Evolutionary conservation across 2,113 vertebrate genomes (phyloP), one percentile per base, ranked within the genome.

Genomic region (Turdus rufiventris): DNA sequence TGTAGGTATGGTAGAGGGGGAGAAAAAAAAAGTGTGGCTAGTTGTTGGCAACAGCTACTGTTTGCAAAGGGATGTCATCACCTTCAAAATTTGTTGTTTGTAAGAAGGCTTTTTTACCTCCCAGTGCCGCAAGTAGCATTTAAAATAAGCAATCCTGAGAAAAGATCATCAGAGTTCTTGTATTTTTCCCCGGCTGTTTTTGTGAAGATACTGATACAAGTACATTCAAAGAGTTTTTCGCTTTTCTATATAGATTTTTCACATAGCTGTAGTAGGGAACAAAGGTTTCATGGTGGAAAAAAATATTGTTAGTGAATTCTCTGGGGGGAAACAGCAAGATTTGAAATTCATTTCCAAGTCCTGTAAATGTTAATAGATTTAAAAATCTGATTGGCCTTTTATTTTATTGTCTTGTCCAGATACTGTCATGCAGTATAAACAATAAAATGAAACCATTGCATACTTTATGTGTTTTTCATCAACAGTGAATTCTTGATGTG

Each of bases 21-120:
- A 60, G 57, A 6, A 85, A 93, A 92, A 89, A 34, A 73, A 61
- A 28, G 40, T 74, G 88, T 93, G 95, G 93, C 95, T 91, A 94
- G 50, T 94, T 91, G 81, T 76, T 96, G 93, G 94, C 91, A 93
- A 71, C 72, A 94, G 83, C 68, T 90, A 16, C 89, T 96, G 81
- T 96, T 96, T 97, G 89, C 88, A 91, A 80, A 96, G 91, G 89
- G 93, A 90, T 93, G 89, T 94, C 94, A 88, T 90, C 91, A 93
- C 91, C 95, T 96, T 90, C 95, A 85, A 58, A 91, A 86, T 93
- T 95, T 85, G 89, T 88, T 93, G 85, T 85, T 91, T 94, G 71
- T 89, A 82, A 71, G 91, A 94, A 94, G 0, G 40, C 53, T 91
- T 96, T 95, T 95, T 88, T 97, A 94, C 91, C 88, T 96, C 75